These are phyloP conservation scores for Zaprionus taronus DNA, from an alignment of 1,140 invertebrate species.

Conservation along the genomic window DNA sequence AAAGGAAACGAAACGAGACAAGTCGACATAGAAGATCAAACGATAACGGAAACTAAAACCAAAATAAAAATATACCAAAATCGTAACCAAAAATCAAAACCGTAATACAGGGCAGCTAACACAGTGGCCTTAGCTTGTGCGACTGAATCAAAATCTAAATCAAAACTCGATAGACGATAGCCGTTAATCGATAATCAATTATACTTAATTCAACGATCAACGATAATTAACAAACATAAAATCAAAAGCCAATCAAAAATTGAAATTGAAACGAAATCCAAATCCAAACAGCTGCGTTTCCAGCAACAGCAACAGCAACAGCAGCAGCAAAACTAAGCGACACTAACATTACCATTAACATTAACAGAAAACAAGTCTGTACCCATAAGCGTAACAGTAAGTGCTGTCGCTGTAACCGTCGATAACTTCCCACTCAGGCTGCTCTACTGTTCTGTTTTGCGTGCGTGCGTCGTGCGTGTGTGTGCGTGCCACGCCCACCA, in stretches of 20 bases:
- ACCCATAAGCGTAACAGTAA: neutral
- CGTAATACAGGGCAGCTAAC: slow-evolving; percentile 71
- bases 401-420: slow-evolving; percentile 12
- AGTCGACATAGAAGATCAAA: slow-evolving; percentile 13
- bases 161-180: slow-evolving; percentile 33
- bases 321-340: slow-evolving; percentile 5
- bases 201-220: slow-evolving; percentile 34
- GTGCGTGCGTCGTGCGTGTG: slow-evolving; percentile 71
- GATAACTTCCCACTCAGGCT: slow-evolving; percentile 19
- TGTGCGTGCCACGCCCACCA: slow-evolving; percentile 76
- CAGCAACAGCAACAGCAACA: slow-evolving; percentile 7
- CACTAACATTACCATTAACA: slow-evolving; percentile 6
- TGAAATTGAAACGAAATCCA: slow-evolving; percentile 14
- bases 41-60: slow-evolving; percentile 15
- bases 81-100: slow-evolving; percentile 39
- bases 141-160: slow-evolving; percentile 66
- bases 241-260: slow-evolving; percentile 26
- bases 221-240: slow-evolving; percentile 48
- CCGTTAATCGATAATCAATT: slow-evolving; percentile 24
- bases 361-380: slow-evolving; percentile 2
- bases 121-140: slow-evolving; percentile 77
- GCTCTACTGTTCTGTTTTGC: slow-evolving; percentile 35
- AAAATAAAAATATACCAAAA: slow-evolving; percentile 52
- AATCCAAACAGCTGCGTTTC: slow-evolving; percentile 5
- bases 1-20: slow-evolving; percentile 7